Percentiles rank a stretch among this genome's conserved stretches.
These are phyloP conservation scores for Leptopilina drosophilae DNA, from an alignment of 2,888 invertebrate genomes.

Conservation along the genomic window DNA sequence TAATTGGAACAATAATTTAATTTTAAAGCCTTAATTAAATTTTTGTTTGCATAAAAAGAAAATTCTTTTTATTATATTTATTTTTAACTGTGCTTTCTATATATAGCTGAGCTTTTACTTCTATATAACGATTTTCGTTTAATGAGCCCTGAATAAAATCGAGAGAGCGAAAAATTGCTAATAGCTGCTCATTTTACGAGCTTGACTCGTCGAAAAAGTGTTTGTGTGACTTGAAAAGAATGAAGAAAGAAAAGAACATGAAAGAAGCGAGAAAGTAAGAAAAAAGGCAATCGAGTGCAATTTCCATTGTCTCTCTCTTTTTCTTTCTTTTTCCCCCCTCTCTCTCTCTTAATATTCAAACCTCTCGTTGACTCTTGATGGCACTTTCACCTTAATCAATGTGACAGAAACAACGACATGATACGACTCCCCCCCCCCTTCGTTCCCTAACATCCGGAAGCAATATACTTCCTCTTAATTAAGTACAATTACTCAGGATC, in stretches of 20 bases:
- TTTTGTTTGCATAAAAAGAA: no score
- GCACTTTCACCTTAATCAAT: slow-evolving; percentile 15
- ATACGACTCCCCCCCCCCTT: background rate
- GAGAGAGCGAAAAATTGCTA: slow-evolving; percentile 29
- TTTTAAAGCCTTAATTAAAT: no score
- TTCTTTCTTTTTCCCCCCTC: no score
- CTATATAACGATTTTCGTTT: background rate
- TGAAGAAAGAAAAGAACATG: slow-evolving; percentile 12
- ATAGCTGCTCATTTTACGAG: slow-evolving; percentile 31
- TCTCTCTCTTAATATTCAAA: slow-evolving; percentile 1
- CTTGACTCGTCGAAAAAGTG: slow-evolving; percentile 29
- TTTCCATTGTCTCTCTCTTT: slow-evolving; percentile 16
- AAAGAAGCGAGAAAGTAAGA: slow-evolving; percentile 32
- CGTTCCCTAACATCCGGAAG: background rate
- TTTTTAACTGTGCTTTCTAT: no score
- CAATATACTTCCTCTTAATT: slow-evolving; percentile 15
- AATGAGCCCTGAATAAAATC: slow-evolving; percentile 34
- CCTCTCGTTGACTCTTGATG: slow-evolving; percentile 15
- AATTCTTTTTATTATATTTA: no score
- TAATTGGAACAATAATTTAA: no score
- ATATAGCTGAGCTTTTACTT: background rate
- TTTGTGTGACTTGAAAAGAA: slow-evolving; percentile 17
- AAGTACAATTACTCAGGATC: background rate
- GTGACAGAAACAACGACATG: background rate
- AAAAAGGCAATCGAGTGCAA: background rate